phyloP scores from a whole-genome alignment of 1,140 invertebrate species.

The Latrodectus geometricus region DNA sequence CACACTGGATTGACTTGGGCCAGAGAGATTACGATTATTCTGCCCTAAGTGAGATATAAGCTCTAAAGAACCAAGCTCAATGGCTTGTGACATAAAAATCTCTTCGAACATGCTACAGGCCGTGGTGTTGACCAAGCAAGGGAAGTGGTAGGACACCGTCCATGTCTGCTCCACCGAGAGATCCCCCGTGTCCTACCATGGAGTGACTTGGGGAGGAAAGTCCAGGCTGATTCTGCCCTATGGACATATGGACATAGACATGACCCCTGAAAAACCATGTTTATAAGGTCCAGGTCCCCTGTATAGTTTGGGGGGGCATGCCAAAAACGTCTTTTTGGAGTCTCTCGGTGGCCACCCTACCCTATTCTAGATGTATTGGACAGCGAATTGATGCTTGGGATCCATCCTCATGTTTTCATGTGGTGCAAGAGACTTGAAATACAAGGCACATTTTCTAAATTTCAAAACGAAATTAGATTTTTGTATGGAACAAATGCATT shows the following conservation, averaged over 20 bases:
- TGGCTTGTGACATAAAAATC: too few relatives aligned
- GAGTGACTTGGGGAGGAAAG: slow-evolving; percentile 61
- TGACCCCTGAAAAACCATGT: slow-evolving; percentile 58
- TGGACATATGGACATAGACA: slow-evolving; percentile 61
- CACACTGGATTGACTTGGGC: too few relatives aligned
- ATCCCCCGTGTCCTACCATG: slow-evolving; percentile 56
- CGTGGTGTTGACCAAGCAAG: too few relatives aligned
- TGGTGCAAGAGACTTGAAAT: slow-evolving; percentile 90
- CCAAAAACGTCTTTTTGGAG: slow-evolving; percentile 78
- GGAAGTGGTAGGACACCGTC: slow-evolving; percentile 62
- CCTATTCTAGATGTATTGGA: slow-evolving; percentile 92
- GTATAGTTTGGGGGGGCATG: slow-evolving; percentile 56
- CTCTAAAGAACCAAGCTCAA: too few relatives aligned
- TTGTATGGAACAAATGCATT: too few relatives aligned
- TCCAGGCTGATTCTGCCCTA: slow-evolving; percentile 61
- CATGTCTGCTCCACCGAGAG: slow-evolving; percentile 61
- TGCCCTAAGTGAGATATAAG: too few relatives aligned
- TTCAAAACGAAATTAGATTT: too few relatives aligned
- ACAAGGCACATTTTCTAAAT: slow-evolving; percentile 59
- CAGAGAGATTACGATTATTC: too few relatives aligned
- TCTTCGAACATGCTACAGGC: too few relatives aligned
- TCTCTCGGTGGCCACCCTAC: slow-evolving; percentile 87
- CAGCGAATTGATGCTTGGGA: slow-evolving; percentile 94
- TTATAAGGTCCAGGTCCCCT: slow-evolving; percentile 60
- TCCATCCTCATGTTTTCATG: slow-evolving; percentile 97